Evolutionary conservation across 1,140 invertebrate genomes (phyloP), one percentile per base, ranked within the genome.

Genomic region (Ips typographus): DNA sequence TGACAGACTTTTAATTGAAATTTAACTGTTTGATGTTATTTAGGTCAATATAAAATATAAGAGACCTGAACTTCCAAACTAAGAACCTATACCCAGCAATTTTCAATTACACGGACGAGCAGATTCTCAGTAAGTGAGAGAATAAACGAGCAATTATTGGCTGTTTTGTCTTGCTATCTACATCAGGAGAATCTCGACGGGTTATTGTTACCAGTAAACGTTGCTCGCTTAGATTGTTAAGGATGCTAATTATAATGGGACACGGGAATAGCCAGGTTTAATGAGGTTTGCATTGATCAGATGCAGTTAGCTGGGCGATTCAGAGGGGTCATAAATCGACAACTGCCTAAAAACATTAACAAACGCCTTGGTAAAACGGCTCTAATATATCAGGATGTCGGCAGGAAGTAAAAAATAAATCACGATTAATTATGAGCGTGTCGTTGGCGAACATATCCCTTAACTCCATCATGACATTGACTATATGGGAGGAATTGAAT

Each of bases 141-240:
- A 37, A 37, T 56, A 56, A 56, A 56, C 22, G 53, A 56, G 53
- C 53, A 56, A 56, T 56, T 56, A 56, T 56, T 56, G 53, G 53
- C 53, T 56, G 53, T 56, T 56, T 56, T 56, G 37, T 37, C 38
- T 56, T 56, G n/a, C 44, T 38, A 56, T 37, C 53, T 56, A 56
- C 22, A 39, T 40, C 53, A 7, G 53, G 47, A 22, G 47, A 7
- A 49, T 49, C 38, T 38, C 22, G 38, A 38, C n/a, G 53, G n/a
- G n/a, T n/a, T 56, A 39, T 40, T 56, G 53, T 56, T 56, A 37
- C 53, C 53, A 22, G 1, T 49, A 49, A 49, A 1, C 22, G 7
- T 49, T 49, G 22, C 38, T 56, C 38, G 53, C 53, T 7, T 56
- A 36, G 38, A n/a, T 56, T 56, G 37, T 40, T 56, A 56, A 56